Evolutionary conservation across 2,888 invertebrate species (phyloP).

Genomic region (Apodemia duryi): DNA sequence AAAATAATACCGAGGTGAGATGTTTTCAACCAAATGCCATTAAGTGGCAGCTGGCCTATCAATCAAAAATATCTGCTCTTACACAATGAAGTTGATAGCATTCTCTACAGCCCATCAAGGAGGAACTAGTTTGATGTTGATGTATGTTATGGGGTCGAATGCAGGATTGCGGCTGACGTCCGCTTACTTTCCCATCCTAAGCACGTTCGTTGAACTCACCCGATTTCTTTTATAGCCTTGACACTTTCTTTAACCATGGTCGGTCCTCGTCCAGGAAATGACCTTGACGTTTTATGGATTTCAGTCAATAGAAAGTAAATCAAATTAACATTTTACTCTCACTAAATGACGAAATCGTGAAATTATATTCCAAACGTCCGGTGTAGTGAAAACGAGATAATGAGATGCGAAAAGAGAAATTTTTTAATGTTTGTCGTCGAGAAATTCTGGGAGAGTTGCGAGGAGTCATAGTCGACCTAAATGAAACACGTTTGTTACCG

Average conservation of each 20-base stretch:
- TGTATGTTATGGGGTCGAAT: slow-evolving; percentile 72
- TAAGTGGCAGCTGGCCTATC: slow-evolving; percentile 38
- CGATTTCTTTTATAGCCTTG: slow-evolving; percentile 76
- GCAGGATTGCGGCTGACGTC: slow-evolving; percentile 44
- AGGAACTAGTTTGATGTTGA: slow-evolving; percentile 62
- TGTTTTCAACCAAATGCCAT: slow-evolving; percentile 32
- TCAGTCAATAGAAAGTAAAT: slow-evolving; percentile 64
- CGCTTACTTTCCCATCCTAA: slow-evolving; percentile 71
- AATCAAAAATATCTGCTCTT: slow-evolving; percentile 44
- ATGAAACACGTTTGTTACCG: slow-evolving; percentile 67
- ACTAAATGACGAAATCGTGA: slow-evolving; percentile 62
- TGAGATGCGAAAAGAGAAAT: slow-evolving; percentile 78
- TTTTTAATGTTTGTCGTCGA: slow-evolving; percentile 70
- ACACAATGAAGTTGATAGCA: slow-evolving; percentile 35
- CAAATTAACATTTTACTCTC: slow-evolving; percentile 64
- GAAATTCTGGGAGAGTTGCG: slow-evolving; percentile 71
- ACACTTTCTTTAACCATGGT: slow-evolving; percentile 77
- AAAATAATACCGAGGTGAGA: background rate
- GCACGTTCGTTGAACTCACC: slow-evolving; percentile 64
- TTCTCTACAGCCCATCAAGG: slow-evolving; percentile 41
- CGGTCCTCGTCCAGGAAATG: slow-evolving; percentile 44
- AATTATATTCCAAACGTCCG: slow-evolving; percentile 61
- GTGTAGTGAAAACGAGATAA: slow-evolving; percentile 72
- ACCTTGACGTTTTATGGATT: slow-evolving; percentile 52
- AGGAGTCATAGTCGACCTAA: slow-evolving; percentile 65